These are phyloP conservation scores for Lethrus apterus DNA, from an alignment of 1,140 invertebrate genomes.

Conservation along the genomic window DNA sequence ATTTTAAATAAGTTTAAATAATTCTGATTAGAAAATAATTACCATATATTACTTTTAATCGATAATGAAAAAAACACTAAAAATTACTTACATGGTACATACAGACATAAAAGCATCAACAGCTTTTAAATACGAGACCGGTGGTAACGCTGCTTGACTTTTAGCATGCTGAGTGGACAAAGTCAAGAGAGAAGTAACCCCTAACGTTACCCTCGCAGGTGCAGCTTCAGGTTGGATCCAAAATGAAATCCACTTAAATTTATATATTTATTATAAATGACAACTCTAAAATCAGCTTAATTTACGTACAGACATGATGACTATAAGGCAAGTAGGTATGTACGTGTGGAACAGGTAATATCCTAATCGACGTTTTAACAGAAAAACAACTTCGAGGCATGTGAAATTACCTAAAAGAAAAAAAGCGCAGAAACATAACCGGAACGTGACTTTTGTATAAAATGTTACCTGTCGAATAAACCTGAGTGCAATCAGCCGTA, in stretches of 20 bases:
- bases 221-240: constrained; percentile 89
- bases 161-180: constrained; percentile 88
- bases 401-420: constrained; percentile 76
- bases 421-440: neutral
- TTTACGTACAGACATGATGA: constrained; percentile 75
- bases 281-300: neutral
- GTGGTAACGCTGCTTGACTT: constrained; percentile 79
- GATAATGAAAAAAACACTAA: too few species aligned
- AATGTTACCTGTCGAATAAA: constrained; percentile 68
- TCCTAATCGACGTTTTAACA: constrained; percentile 73
- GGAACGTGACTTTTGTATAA: neutral
- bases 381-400: constrained; percentile 79
- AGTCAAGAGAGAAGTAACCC: constrained; percentile 82
- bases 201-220: constrained; percentile 80
- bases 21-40: too few species aligned
- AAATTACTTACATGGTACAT: constrained; percentile 66
- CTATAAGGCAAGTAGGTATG: constrained; percentile 79
- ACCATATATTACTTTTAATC: too few species aligned
- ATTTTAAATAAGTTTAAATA: too few species aligned
- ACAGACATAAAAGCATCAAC: constrained; percentile 89
- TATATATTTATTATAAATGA: neutral
- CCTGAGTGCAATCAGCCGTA: constrained; percentile 82
- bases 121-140: constrained; percentile 84
- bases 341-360: constrained; percentile 87
- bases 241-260: constrained; percentile 77